These are phyloP conservation scores for Microctenopoma lineatum DNA, from an alignment of 2,797 vertebrate genomes.

Conservation along the genomic window DNA sequence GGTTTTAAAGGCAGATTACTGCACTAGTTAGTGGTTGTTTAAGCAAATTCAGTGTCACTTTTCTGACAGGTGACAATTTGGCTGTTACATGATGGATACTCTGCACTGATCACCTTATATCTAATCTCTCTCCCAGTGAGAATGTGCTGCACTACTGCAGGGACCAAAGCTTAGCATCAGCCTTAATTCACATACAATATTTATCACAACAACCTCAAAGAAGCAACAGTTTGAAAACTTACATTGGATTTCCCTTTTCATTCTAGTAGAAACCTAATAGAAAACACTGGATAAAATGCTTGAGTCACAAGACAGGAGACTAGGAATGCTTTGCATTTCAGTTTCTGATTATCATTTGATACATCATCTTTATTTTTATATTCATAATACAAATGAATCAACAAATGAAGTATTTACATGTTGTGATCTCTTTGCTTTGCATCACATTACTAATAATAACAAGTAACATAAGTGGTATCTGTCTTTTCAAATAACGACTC, in stretches of 20 bases:
- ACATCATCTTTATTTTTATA: conserved; percentile 20
- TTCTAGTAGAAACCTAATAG: neutral
- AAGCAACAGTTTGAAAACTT: conserved; percentile 1
- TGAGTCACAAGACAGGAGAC: conserved; percentile 8
- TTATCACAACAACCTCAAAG: conserved; percentile 48
- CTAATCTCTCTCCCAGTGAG: neutral
- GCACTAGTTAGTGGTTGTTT: neutral
- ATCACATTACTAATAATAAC: conserved; percentile 20
- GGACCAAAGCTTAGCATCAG: conserved; percentile 43
- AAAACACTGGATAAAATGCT: conserved; percentile 6
- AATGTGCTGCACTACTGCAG: conserved; percentile 26
- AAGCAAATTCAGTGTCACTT: neutral
- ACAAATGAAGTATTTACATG: conserved; percentile 7
- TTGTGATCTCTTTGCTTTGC: conserved; percentile 20
- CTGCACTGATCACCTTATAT: neutral
- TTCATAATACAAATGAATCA: conserved; percentile 22
- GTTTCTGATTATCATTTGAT: conserved; percentile 4
- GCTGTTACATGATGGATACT: neutral
- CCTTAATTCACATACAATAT: conserved; percentile 38
- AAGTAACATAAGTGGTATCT: conserved; percentile 15
- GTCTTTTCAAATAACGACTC: conserved; percentile 4
- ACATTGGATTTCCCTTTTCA: conserved; percentile 1
- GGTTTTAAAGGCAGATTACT: neutral
- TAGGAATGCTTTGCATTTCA: conserved; percentile 2
- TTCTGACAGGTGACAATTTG: neutral